Evolutionary conservation across 2,113 vertebrate genomes (phyloP).

Genomic region (Lutjanus erythropterus): DNA sequence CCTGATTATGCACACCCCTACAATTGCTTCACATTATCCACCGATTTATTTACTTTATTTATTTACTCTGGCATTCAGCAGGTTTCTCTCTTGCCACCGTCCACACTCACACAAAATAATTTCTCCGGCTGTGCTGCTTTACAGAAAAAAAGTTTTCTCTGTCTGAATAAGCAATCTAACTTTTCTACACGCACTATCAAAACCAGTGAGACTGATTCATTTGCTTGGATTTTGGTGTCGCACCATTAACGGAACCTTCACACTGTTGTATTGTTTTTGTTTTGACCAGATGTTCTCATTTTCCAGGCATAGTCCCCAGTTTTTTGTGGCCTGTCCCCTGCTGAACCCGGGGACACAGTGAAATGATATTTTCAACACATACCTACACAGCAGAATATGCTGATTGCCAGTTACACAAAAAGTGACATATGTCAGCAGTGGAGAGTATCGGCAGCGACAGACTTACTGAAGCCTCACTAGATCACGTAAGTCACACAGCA

Average conservation of each 20-base stretch:
- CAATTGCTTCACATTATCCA: slow-evolving; percentile 71
- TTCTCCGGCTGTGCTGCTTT: slow-evolving; percentile 24
- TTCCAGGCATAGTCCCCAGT: no score
- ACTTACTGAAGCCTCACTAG: no score
- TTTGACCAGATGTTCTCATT: no score
- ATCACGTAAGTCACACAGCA: no score
- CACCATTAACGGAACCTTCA: neutral
- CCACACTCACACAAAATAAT: slow-evolving; percentile 1
- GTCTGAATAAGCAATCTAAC: slow-evolving; percentile 57
- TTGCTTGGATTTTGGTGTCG: neutral
- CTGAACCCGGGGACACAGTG: no score
- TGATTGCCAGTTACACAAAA: no score
- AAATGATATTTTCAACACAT: no score
- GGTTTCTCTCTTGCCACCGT: slow-evolving; percentile 37
- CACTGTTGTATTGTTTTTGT: no score
- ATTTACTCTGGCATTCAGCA: slow-evolving; percentile 71
- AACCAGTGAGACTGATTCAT: slow-evolving; percentile 12
- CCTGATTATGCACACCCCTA: slow-evolving; percentile 75
- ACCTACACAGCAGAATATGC: no score
- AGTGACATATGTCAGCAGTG: no score
- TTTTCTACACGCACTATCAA: slow-evolving; percentile 32
- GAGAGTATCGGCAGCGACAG: no score
- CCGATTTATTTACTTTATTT: slow-evolving; percentile 73
- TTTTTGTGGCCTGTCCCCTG: no score
- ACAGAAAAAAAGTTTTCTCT: slow-evolving; percentile 40